Evolutionary conservation across 2,797 vertebrate species (phyloP), one percentile per base, ranked within the genome.

Genomic region (Crax fasciolata): DNA sequence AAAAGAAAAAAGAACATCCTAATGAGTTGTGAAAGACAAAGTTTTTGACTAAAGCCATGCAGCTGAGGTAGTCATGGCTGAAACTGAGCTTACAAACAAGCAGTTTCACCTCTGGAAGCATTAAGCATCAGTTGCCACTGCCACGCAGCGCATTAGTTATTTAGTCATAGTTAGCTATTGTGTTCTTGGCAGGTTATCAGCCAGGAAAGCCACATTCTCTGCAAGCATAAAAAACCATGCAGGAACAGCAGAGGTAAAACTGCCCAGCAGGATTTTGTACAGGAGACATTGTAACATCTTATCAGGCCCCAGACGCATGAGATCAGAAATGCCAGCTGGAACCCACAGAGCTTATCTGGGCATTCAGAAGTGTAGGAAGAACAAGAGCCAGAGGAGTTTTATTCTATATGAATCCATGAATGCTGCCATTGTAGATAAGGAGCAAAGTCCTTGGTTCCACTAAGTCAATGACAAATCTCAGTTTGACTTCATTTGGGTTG

Each of bases 401-500:
- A 96, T 96, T 95, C 89, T 84, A 14, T 86, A 97, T 87, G 95
- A 90, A 94, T 93, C 94, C 67, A 81, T 84, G 71, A 96, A 94
- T 84, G 80, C 91, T 94, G 89, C 74, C 2, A 1, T 58, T 74
- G 61, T 35, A 96, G 96, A 97, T 97, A 96, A 97, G 93, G 61
- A 91, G 44, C 2, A 2, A 94, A 91, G 59, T 91, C 82, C 55
- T 80, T 88, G 87, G 89, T 95, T 79, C 41, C 81, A 85, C 87
- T 77, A 91, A 96, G 87, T 90, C 87, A 89, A 89, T 95, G 93
- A 91, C 84, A 94, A 96, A 97, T 93, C 90, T 94, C 38, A 1
- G 54, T 83, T 94, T 97, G 92, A 97, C 71, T 96, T 97, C 94
- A 96, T 91, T 67, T 94, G 94, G 95, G 96, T 67, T 93, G 95